Base-by-base conservation (phyloP, 2,888 invertebrate species). In the Caenorhabditis virilis region DNA sequence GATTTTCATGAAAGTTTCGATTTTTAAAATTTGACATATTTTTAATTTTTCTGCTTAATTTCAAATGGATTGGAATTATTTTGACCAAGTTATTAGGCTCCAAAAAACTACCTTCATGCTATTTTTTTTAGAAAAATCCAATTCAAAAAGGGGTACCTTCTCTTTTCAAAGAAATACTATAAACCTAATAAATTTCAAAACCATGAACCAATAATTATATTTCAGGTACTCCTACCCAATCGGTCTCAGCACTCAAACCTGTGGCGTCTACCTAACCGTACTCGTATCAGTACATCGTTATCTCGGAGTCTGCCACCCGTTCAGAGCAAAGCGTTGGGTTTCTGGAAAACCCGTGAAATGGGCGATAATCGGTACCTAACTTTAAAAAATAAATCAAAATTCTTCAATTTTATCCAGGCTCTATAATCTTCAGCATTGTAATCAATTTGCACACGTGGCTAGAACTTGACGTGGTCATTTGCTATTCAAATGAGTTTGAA, bases 401-500 rank as follows among this genome's bases (percentile, higher is more conserved):
- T n/a, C n/a, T n/a, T n/a, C n/a, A n/a, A n/a, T n/a, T n/a, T 11
- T 47, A 55, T 63, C 30, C 51, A 72, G 72, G 74, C 20, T 75
- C 79, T 15, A 69, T 80, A 16, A 50, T 74, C 36, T 80, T 82
- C 69, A 72, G 74, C 27, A 64, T 81, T n/a, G 46, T 75, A 4
- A 69, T 81, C 20, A 81, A 81, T 59, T 42, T 80, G n/a, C 76
- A 78, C n/a, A 75, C 77, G 6, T 81, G 80, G 81, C 45, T 80
- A 27, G 81, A 81, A 36, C 49, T 78, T 22, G 65, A 67, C 55
- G 63, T 77, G 7, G 64, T 60, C 23, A 58, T 62, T 0, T 80
- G 80, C 50, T 78, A 62, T 38, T 77, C 76, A 6, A 54, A 51
- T n/a, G 58, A 64, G 9, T 80, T 78, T 63, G 39, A 73, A 15